Conservation (phyloP, 2,888 invertebrate species). For the Mythimna loreyi region DNA sequence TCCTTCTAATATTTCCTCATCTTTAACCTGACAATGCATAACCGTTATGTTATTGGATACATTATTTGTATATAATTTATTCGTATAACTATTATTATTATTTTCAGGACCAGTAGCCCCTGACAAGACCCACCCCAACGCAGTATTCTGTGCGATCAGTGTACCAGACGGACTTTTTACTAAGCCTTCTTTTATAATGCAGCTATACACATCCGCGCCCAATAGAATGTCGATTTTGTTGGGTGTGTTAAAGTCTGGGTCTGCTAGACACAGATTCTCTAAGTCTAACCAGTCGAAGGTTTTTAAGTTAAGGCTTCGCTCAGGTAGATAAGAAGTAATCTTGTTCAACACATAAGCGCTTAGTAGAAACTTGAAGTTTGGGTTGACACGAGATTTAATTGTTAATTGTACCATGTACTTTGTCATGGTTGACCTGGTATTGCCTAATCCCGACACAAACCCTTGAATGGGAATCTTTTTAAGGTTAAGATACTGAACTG, state of each 20-base stretch:
- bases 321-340: not conserved
- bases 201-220: not conserved
- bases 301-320: not conserved
- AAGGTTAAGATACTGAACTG: too few species aligned
- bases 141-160: slow-evolving; percentile 50
- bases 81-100: too few species aligned
- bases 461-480: not conserved
- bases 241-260: not conserved
- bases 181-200: slow-evolving; percentile 18
- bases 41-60: too few species aligned
- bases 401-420: not conserved
- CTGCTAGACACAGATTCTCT: too few species aligned
- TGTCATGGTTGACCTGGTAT: not conserved
- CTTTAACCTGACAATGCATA: not conserved
- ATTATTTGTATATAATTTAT: too few species aligned
- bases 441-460: not conserved
- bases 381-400: not conserved
- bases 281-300: not conserved
- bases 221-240: not conserved
- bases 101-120: too few species aligned
- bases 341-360: too few species aligned
- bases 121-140: slow-evolving; percentile 57
- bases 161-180: slow-evolving; percentile 25
- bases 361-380: not conserved
- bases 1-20: slow-evolving; percentile 7